Evolutionary conservation across 2,888 invertebrate species (phyloP), one percentile per base, ranked within the genome.

Genomic region (Agonopterix subpropinquella): DNA sequence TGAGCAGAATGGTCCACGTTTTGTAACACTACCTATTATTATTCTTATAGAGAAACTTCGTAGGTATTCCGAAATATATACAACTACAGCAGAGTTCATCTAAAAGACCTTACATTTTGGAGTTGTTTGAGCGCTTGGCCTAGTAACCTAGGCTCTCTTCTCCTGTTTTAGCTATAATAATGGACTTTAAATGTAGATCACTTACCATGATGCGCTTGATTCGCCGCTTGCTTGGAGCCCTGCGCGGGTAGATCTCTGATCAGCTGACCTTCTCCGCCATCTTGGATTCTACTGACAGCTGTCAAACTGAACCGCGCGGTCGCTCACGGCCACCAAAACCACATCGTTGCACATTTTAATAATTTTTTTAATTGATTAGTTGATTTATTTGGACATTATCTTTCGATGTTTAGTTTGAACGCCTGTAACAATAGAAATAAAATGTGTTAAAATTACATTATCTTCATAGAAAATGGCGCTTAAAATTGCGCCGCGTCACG

Each of bases 211-310:
- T 89, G 79, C 79, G 83, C 74, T 78, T 73, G 60, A 79, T 66
- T 67, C 79, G 80, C 76, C 85, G 80, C 74, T 75, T 79, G 67
- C 70, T 69, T 57, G 61, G 72, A 65, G 73, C 73, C 76, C 69
- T 76, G 78, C 82, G 84, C 80, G 83, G 80, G 77, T 72, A 68
- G 60, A 60, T 62, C 65, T 74, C 68, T 65, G 75, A 89, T 89
- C 89, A 89, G 88, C 89, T 89, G 78, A 88, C 80, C 63, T 87
- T 82, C 58, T 83, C 88, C 74, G 82, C 83, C 86, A 86, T 86
- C 55, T 73, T 78, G 70, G n/a, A 53, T 58, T 66, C 81, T 75
- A 83, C 64, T 80, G 77, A 72, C 76, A 73, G 65, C 60, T 67
- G 50, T 62, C 72, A 62, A 64, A 72, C 63, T 57, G 65, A 64